These are phyloP conservation scores for Scalopus aquaticus DNA, from an alignment of 2,113 vertebrate genomes.

Conservation along the genomic window DNA sequence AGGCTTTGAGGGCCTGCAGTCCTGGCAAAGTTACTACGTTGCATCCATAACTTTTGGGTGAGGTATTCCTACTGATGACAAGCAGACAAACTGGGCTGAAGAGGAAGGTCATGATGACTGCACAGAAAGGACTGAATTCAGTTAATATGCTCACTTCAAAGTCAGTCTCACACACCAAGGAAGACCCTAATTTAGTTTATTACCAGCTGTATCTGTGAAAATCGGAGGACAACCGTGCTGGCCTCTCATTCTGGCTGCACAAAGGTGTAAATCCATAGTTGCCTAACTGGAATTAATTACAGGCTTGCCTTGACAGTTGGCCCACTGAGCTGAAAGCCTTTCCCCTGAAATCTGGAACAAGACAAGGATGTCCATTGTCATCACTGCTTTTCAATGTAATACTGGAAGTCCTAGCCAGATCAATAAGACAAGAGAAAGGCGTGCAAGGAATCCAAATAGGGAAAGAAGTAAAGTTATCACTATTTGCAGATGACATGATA, in stretches of 20 bases:
- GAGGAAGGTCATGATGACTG: background rate
- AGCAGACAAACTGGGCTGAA: background rate
- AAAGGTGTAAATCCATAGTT: background rate
- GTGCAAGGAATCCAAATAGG: no score
- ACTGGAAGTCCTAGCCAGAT: no score
- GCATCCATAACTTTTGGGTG: background rate
- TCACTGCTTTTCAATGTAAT: no score
- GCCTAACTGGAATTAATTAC: background rate
- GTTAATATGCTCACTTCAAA: background rate
- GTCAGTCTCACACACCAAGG: background rate
- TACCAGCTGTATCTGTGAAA: no score
- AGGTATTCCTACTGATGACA: background rate
- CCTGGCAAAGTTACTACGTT: background rate
- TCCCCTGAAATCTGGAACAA: no score
- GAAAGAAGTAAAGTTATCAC: no score
- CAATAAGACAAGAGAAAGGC: no score
- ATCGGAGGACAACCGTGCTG: background rate
- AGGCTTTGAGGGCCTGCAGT: background rate
- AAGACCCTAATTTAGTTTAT: no score
- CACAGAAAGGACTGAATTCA: background rate
- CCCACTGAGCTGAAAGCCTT: background rate
- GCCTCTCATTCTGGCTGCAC: background rate
- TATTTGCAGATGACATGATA: no score
- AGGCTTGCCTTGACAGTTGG: background rate
- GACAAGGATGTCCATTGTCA: background rate